These are phyloP conservation scores for Paramormyrops kingsleyae DNA, from an alignment of 2,113 vertebrate genomes.

Conservation along the genomic window DNA sequence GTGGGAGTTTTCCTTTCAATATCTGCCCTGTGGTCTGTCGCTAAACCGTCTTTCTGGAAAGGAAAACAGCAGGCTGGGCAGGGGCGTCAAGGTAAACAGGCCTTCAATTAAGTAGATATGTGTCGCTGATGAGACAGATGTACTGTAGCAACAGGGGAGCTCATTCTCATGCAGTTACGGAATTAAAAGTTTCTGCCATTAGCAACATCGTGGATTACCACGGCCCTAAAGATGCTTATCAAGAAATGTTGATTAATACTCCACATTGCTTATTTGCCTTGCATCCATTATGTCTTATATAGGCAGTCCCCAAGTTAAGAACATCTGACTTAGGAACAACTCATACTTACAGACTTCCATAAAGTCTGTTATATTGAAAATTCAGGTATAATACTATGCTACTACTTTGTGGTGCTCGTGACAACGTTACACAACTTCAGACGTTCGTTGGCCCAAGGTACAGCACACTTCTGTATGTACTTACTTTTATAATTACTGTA, in stretches of 20 bases:
- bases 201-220: not conserved
- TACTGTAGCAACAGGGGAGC: not conserved
- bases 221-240: not conserved
- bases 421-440: not conserved
- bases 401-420: not conserved
- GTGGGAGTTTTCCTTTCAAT: constrained; percentile 16
- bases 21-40: constrained; percentile 13
- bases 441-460: not conserved
- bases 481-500: not conserved
- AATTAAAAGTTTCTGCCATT: not conserved
- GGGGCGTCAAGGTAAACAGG: constrained; percentile 10
- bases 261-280: not conserved
- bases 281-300: not conserved
- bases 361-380: not conserved
- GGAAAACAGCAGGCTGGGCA: not conserved
- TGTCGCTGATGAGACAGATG: not conserved
- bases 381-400: not conserved
- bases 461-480: not conserved
- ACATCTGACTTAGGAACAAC: not conserved
- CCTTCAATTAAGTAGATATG: constrained; percentile 16
- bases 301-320: not conserved
- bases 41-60: constrained; percentile 14
- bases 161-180: not conserved
- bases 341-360: not conserved
- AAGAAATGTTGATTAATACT: not conserved